These are phyloP conservation scores for Stratiolaelaps scimitus DNA, from an alignment of 1,140 invertebrate species.

Conservation along the genomic window DNA sequence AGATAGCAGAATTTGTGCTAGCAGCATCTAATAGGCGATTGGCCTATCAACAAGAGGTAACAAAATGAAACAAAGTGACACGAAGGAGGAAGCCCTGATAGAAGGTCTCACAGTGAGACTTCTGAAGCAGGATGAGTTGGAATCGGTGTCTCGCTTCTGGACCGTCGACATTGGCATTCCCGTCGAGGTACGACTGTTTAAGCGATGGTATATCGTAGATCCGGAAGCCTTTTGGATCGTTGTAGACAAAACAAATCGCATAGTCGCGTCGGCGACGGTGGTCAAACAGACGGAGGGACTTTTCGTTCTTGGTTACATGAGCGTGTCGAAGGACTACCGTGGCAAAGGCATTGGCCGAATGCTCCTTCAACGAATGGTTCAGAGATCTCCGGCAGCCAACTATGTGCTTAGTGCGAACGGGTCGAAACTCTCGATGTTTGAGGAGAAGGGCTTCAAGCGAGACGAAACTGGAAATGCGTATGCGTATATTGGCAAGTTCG, in stretches of 20 bases:
- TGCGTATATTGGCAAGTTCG: neutral
- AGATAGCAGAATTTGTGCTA: no score
- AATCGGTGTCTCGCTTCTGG: conserved; percentile 11
- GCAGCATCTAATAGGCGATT: no score
- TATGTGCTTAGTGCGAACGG: conserved; percentile 1
- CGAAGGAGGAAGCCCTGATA: neutral
- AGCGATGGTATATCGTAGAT: conserved; percentile 2
- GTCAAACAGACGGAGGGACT: conserved; percentile 10
- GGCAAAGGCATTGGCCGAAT: neutral
- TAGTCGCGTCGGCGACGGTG: conserved; percentile 8
- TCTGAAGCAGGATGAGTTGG: neutral
- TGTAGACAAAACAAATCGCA: neutral
- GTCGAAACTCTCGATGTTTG: neutral
- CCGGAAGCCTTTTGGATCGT: conserved; percentile 14
- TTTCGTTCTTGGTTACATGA: neutral
- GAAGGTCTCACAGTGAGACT: neutral
- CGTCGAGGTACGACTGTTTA: conserved; percentile 9
- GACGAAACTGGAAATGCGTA: neutral
- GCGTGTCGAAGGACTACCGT: neutral
- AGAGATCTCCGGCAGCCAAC: neutral
- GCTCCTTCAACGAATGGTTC: neutral
- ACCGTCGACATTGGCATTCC: neutral
- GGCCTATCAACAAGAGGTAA: no score
- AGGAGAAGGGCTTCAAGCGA: neutral
- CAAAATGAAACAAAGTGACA: no score